phyloP scores from a whole-genome alignment of 2,888 invertebrate species.

The Dascillus cervinus region DNA sequence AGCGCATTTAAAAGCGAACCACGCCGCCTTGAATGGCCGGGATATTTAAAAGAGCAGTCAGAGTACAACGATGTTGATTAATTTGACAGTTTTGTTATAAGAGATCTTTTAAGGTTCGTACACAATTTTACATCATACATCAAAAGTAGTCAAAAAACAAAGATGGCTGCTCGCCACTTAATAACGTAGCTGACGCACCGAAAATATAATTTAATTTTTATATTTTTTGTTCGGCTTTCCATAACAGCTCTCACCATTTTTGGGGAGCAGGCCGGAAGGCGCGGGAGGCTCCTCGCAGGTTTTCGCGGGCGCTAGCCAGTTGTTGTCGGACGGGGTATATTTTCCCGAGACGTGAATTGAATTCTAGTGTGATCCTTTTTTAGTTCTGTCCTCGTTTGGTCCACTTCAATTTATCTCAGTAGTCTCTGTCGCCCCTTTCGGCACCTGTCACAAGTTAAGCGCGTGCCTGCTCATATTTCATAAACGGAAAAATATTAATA shows the following conservation, averaged over 20 bases:
- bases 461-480: slow-evolving; percentile 36
- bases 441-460: slow-evolving; percentile 36
- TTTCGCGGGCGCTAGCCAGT: slow-evolving; percentile 14
- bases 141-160: slow-evolving; percentile 33
- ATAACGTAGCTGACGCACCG: slow-evolving; percentile 38
- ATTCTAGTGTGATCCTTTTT: slow-evolving; percentile 27
- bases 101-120: slow-evolving; percentile 31
- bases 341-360: slow-evolving; percentile 38
- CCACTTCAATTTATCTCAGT: slow-evolving; percentile 41
- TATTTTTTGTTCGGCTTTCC: slow-evolving; percentile 29
- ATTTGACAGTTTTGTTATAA: slow-evolving; percentile 34
- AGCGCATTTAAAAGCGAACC: no score
- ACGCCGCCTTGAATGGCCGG: no score
- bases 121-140: slow-evolving; percentile 35
- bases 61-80: slow-evolving; percentile 36
- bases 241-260: slow-evolving; percentile 16
- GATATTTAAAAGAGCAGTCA: slow-evolving; percentile 21
- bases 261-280: slow-evolving; percentile 11
- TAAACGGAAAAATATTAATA: slow-evolving; percentile 31
- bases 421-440: slow-evolving; percentile 37
- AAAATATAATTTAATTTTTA: slow-evolving; percentile 39
- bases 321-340: slow-evolving; percentile 32
- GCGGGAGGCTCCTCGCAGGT: slow-evolving; percentile 7
- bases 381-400: slow-evolving; percentile 24
- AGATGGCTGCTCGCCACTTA: slow-evolving; percentile 35